Evolutionary conservation across 2,113 vertebrate genomes (phyloP).

Genomic region (Cnemophilus loriae): DNA sequence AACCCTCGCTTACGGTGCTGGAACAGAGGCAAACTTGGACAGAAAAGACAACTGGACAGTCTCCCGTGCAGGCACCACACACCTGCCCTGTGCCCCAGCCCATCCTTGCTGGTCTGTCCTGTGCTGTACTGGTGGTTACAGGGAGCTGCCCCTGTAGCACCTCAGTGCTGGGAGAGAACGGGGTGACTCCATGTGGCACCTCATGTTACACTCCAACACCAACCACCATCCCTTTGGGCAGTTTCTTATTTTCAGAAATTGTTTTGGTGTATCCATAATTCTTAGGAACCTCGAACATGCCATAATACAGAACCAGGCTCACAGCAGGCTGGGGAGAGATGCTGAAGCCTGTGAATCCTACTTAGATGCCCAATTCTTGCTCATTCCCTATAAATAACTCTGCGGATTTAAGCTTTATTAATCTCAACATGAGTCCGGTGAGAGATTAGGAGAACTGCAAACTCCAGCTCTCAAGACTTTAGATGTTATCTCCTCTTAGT

Average conservation of each 20-base stretch:
- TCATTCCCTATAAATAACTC: background rate
- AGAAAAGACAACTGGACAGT: rapidly evolving
- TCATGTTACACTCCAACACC: background rate
- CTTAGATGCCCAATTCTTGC: background rate
- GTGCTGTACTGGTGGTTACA: rapidly evolving
- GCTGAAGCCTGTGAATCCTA: background rate
- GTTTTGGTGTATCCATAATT: background rate
- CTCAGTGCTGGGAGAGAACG: background rate
- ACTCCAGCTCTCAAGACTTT: background rate
- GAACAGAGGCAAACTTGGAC: background rate
- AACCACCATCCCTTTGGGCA: background rate
- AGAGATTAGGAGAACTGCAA: background rate
- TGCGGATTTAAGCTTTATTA: background rate
- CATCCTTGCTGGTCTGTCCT: background rate
- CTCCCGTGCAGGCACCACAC: background rate
- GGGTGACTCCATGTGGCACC: rapidly evolving
- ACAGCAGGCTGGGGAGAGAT: background rate
- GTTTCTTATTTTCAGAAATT: background rate
- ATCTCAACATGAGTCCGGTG: background rate
- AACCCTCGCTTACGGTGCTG: background rate
- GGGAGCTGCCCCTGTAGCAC: background rate
- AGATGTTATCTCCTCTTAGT: background rate
- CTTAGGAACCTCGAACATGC: background rate
- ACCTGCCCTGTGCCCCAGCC: background rate
- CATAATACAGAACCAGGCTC: background rate